These are phyloP conservation scores for Protosalanx chinensis DNA, from an alignment of 2,797 vertebrate genomes.

Conservation along the genomic window DNA sequence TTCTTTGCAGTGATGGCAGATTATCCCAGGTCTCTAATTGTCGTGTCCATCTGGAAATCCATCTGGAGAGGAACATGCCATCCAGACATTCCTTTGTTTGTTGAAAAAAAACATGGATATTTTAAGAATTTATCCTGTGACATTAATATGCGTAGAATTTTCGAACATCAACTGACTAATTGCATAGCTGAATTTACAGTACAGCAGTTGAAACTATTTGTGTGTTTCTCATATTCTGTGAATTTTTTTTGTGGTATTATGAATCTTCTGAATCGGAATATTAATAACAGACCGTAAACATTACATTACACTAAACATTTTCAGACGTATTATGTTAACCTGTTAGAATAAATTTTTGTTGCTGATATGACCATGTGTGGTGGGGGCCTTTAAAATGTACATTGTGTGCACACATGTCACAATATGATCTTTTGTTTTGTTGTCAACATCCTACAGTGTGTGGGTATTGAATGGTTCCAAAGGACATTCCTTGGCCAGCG, in stretches of 20 bases:
- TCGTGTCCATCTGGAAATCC: neutral
- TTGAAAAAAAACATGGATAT: too few species aligned
- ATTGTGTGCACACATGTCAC: neutral
- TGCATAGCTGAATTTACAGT: too few species aligned
- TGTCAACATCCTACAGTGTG: slow-evolving; percentile 3
- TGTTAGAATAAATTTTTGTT: neutral
- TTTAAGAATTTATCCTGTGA: neutral
- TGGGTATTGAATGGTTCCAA: slow-evolving; percentile 9
- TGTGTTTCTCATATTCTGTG: too few species aligned
- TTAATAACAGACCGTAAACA: too few species aligned
- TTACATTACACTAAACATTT: neutral
- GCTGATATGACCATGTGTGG: neutral
- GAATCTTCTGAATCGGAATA: too few species aligned
- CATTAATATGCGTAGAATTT: neutral
- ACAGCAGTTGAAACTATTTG: too few species aligned
- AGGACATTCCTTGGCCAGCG: slow-evolving; percentile 1
- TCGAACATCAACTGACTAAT: too few species aligned
- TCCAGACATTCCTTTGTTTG: too few species aligned
- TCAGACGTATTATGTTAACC: neutral
- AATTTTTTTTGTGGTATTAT: too few species aligned
- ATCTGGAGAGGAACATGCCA: too few species aligned
- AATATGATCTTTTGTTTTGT: slow-evolving; percentile 17
- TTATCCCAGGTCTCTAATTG: neutral
- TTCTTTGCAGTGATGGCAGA: neutral
- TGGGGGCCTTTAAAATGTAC: neutral